A percentile compares a stretch with the other conserved stretches of the same genome.
Conservation (phyloP, 1,140 invertebrate species). For the Scaptomyza hsui region DNA sequence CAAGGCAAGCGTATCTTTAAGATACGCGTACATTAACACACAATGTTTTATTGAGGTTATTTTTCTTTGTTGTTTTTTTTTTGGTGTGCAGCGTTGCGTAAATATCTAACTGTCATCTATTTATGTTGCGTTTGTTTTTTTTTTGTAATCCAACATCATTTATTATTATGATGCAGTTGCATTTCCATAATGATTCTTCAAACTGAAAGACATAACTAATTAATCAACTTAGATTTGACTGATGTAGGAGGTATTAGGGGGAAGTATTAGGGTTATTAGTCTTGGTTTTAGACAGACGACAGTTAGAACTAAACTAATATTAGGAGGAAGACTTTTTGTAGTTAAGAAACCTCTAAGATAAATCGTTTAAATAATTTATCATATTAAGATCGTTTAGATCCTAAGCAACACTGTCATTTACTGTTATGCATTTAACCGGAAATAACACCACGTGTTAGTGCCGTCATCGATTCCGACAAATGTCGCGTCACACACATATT, state of each 20-base stretch:
- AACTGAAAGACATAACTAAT: slow-evolving; percentile 50
- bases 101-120: slow-evolving; percentile 55
- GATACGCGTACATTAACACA: slow-evolving; percentile 59
- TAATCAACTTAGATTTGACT: slow-evolving; percentile 4
- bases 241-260: no score
- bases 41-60: slow-evolving; percentile 5
- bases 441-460: background rate
- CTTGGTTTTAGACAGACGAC: no score
- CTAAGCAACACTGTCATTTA: background rate
- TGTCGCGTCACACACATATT: background rate
- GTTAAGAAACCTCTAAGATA: no score
- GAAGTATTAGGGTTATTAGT: no score
- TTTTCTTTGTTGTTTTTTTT: slow-evolving; percentile 11
- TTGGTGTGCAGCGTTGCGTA: slow-evolving; percentile 46
- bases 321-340: no score
- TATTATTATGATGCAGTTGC: slow-evolving; percentile 52
- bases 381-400: no score
- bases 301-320: no score
- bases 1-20: slow-evolving; percentile 71
- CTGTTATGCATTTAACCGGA: background rate
- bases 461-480: background rate
- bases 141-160: slow-evolving; percentile 45
- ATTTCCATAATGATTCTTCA: slow-evolving; percentile 24
- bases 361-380: no score
- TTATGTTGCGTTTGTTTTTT: slow-evolving; percentile 48